Percentiles rank a stretch among this genome's conserved stretches.
phyloP scores from a whole-genome alignment of 1,140 invertebrate genomes.

The Formica exsecta region DNA sequence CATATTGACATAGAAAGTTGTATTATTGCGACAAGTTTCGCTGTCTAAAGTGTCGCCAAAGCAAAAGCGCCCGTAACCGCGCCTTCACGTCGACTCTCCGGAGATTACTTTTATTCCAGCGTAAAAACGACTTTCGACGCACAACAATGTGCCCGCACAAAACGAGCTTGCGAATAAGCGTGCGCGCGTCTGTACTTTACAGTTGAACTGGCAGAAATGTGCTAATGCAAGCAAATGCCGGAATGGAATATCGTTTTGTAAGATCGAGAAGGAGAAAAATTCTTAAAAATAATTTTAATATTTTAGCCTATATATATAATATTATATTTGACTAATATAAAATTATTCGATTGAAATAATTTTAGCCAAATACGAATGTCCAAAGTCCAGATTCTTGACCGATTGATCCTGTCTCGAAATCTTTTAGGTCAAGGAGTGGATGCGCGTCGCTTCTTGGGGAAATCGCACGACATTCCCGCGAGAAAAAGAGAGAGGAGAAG shows the following conservation, averaged over 20 bases:
- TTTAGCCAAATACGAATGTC: not conserved
- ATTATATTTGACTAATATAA: no score
- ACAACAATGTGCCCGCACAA: conserved; percentile 22
- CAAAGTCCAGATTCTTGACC: not conserved
- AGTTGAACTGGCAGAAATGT: conserved; percentile 2
- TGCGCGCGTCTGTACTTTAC: conserved; percentile 12
- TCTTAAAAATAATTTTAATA: not conserved
- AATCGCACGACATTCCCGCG: conserved; percentile 23
- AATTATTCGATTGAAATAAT: no score
- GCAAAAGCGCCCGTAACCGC: conserved; percentile 39
- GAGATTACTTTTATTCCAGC: conserved; percentile 51
- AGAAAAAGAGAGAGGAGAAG: conserved; percentile 14
- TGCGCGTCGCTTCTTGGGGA: conserved; percentile 27
- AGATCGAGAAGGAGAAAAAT: not conserved
- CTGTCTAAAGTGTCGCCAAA: conserved; percentile 50
- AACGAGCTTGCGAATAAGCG: conserved; percentile 29
- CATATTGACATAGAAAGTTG: conserved; percentile 27
- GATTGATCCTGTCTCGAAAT: conserved; percentile 27
- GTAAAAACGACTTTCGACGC: conserved; percentile 48
- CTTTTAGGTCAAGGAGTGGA: conserved; percentile 5
- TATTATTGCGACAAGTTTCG: conserved; percentile 54
- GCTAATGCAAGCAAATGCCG: conserved; percentile 20
- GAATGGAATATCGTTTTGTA: not conserved
- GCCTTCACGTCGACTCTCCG: conserved; percentile 20
- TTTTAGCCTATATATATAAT: not conserved